Evolutionary conservation across 2,888 invertebrate species (phyloP).

Genomic region (Parnassius mnemosyne): DNA sequence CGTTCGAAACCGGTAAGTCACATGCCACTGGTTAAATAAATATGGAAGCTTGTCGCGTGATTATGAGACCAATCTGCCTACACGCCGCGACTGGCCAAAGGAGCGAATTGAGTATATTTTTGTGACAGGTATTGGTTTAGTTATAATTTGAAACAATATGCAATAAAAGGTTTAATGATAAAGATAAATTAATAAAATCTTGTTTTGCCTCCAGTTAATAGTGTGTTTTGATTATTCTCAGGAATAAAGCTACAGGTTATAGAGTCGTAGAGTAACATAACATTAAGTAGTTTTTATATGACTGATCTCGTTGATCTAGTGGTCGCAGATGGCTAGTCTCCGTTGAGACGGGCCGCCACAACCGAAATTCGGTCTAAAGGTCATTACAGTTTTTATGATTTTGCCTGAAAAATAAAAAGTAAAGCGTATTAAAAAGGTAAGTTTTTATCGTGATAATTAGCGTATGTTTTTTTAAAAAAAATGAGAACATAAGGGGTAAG

Average conservation of each 20-base stretch:
- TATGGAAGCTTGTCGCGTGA: conserved; percentile 73
- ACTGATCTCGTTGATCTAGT: no score
- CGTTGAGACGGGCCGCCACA: no score
- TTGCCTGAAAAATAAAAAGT: no score
- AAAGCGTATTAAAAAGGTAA: no score
- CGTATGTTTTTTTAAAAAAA: no score
- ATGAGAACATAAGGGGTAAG: no score
- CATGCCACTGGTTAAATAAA: conserved; percentile 68
- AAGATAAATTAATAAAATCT: conserved; percentile 7
- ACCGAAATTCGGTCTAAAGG: no score
- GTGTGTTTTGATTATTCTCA: conserved; percentile 4
- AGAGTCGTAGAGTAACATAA: no score
- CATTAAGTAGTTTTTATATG: no score
- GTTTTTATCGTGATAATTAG: no score
- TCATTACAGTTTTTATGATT: no score
- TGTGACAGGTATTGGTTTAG: conserved; percentile 27
- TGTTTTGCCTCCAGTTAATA: conserved; percentile 2
- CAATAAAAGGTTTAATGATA: conserved; percentile 11
- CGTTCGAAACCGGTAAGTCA: conserved; percentile 70
- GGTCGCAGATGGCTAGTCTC: no score
- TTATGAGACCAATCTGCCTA: conserved; percentile 72
- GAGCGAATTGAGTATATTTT: conserved; percentile 24
- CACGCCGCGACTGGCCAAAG: conserved; percentile 44
- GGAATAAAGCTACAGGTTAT: conserved; percentile 5
- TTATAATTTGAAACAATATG: conserved; percentile 11